Evolutionary conservation across 2,888 invertebrate species (phyloP), one percentile per base, ranked within the genome.

Genomic region (Aleiodes testaceus): DNA sequence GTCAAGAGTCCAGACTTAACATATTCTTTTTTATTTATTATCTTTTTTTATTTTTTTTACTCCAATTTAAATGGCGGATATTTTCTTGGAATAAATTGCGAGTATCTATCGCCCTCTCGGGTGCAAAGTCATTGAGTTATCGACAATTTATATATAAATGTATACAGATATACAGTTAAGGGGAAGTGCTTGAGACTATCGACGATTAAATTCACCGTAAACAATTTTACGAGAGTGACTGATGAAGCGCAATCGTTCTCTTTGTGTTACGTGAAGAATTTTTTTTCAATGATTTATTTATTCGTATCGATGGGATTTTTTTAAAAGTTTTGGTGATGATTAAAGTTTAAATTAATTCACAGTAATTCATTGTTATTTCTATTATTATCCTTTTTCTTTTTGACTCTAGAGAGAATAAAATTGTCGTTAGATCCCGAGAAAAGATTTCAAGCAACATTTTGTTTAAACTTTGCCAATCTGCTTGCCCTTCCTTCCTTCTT

Each of bases 391-490:
- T 49, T 22, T 61, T 59, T 11, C 9, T 30, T 36, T 2, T 42
- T 16, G 52, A n/a, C 42, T 36, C 52, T 55, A 42, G n/a, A 16
- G 55, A 53, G n/a, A 11, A 18, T 11, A 14, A 45, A 52, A 22
- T 47, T 55, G 55, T 44, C 52, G 55, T 3, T 66, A 16, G 30
- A 7, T 67, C 55, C 42, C 22, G 9, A 7, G 2, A 45, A 14
- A 49, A 66, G 59, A 59, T 45, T 63, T 63, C 30, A 61, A 63
- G 61, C 53, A 44, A 65, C 53, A 63, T 72, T 72, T 67, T 72
- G 14, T 65, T 72, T 69, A 72, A 72, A 72, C 72, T 72, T 72
- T 65, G 36, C 59, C 72, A 72, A 72, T 72, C 65, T 68, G 47
- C 18, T 30, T 59, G 18, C 14, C 14, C 36, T 59, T 59, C 2